These are phyloP conservation scores for Cerceris ruficornis DNA, from an alignment of 2,888 invertebrate genomes.

Conservation along the genomic window DNA sequence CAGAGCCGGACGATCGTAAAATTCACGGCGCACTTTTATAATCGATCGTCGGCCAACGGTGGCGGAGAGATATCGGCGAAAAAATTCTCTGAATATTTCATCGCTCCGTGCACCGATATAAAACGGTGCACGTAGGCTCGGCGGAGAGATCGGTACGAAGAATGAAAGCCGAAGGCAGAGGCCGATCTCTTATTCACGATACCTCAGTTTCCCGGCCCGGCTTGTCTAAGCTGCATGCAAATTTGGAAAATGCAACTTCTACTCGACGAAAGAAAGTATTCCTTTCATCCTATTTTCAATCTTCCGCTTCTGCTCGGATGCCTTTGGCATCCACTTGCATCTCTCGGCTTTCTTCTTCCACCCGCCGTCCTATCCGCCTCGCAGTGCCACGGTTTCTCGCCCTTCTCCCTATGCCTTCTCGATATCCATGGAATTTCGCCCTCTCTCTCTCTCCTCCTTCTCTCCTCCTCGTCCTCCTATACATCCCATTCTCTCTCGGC, in stretches of 20 bases:
- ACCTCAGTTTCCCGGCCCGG: neutral
- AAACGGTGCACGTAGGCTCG: neutral
- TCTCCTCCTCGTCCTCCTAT: neutral
- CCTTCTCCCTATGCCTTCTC: neutral
- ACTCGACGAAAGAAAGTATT: slow-evolving; percentile 1
- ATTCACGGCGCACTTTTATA: slow-evolving; percentile 28
- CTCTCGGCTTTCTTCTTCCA: neutral
- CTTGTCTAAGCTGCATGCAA: slow-evolving; percentile 17
- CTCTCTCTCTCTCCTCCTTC: neutral
- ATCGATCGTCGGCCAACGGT: slow-evolving; percentile 46
- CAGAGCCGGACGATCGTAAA: slow-evolving; percentile 38
- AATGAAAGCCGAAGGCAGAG: neutral
- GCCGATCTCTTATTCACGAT: slow-evolving; percentile 30
- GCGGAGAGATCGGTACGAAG: neutral
- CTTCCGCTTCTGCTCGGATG: neutral
- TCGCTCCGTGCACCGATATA: slow-evolving; percentile 24
- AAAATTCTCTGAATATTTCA: slow-evolving; percentile 57
- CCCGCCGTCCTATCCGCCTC: neutral
- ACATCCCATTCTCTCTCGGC: neutral
- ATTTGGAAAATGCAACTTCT: slow-evolving; percentile 19
- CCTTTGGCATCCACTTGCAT: neutral
- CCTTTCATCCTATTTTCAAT: slow-evolving; percentile 15
- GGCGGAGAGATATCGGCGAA: slow-evolving; percentile 16
- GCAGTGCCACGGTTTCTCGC: neutral
- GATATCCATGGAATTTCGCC: no score